Base-by-base conservation (phyloP, 2,888 invertebrate species). In the Rapana venosa region DNA sequence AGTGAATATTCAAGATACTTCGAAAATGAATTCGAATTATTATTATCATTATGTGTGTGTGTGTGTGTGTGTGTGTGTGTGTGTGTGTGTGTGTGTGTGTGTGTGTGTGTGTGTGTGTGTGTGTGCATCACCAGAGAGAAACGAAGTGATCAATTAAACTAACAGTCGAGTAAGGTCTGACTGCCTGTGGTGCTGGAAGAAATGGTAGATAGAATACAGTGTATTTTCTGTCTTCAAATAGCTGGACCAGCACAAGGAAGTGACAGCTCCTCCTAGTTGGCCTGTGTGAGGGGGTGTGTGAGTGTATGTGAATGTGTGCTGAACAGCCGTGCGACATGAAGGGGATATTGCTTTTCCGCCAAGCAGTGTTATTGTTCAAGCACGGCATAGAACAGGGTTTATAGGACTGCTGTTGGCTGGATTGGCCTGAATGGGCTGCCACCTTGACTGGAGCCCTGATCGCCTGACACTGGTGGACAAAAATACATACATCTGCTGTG, bases 101-200 rank as follows among this genome's bases (percentile, higher is more conserved):
- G 70, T 70, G 70, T 70, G n/a, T 70, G 30, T 6, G 74, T 74
- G 74, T 74, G 74, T 74, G 74, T 74, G 74, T 74, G 74, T 74
- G 74, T 74, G n/a, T 4, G 17, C 66, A 17, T 5, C 26, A 26
- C 22, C 20, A 66, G 66, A 22, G 5, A 66, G 20, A 66, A 66
- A 66, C 2, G 13, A 66, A 66, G 66, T 66, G 17, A 66, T 66
- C 26, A 66, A 66, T 17, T 66, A 26, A 66, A 17, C 17, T 66
- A 26, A 22, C 13, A 66, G 17, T 13, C 2, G 8, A 47, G 47
- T 47, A 47, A 47, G 47, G 47, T 5, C 8, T 47, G 47, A 47
- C 47, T 47, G 47, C 47, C 47, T 22, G 66, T 13, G 1, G 26
- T 66, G 66, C 2, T 66, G 1, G 66, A 22, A 66, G 2, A 66